Conservation (phyloP, 1,140 invertebrate genomes). For the Heliconius nattereri region DNA sequence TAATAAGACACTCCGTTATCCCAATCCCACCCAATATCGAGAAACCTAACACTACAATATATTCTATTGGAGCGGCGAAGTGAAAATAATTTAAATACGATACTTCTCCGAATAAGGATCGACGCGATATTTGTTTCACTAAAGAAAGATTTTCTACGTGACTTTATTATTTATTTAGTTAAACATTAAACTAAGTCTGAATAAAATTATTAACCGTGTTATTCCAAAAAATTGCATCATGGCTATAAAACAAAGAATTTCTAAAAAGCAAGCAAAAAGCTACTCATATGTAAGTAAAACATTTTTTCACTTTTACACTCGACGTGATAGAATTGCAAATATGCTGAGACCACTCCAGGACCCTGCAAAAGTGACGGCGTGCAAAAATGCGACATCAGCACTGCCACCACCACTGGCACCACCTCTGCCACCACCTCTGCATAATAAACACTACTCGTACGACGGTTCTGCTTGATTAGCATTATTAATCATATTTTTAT, state of each 20-base stretch:
- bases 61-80: too few relatives aligned
- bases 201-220: too few relatives aligned
- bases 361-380: constrained; percentile 18
- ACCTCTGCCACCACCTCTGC: constrained; percentile 11
- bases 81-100: too few relatives aligned
- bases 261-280: background rate
- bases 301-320: constrained; percentile 1
- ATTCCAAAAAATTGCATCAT: too few relatives aligned
- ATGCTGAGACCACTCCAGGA: background rate
- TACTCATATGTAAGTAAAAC: background rate
- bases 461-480: constrained; percentile 17
- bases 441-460: constrained; percentile 19
- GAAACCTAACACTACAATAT: too few relatives aligned
- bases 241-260: background rate
- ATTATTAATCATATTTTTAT: constrained; percentile 13
- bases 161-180: too few relatives aligned
- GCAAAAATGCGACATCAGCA: constrained; percentile 25
- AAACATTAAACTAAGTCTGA: too few relatives aligned
- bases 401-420: constrained; percentile 2
- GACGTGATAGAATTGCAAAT: constrained; percentile 2
- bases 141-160: too few relatives aligned
- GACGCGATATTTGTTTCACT: too few relatives aligned
- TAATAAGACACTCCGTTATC: background rate
- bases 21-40: too few relatives aligned
- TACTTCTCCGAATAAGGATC: too few relatives aligned